Evolutionary conservation across 2,888 invertebrate species (phyloP).

Genomic region (Torymus tubicola): DNA sequence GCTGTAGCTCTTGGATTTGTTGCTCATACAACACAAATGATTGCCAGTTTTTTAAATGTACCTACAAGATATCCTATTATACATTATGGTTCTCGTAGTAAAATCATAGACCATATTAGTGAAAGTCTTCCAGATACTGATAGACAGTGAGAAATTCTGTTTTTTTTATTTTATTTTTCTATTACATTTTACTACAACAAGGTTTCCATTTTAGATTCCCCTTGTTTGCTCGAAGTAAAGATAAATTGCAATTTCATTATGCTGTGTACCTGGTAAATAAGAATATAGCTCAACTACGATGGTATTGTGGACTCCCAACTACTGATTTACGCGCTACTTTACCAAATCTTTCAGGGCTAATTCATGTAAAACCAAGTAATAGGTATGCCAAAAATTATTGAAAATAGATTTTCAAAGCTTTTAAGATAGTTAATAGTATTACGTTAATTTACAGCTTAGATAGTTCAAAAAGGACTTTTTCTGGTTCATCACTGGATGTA

Average conservation of each 20-base stretch:
- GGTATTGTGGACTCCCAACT: constrained; percentile 85
- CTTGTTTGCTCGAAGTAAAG: constrained; percentile 87
- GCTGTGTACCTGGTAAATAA: constrained; percentile 95
- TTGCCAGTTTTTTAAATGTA: constrained; percentile 89
- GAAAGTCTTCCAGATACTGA: constrained; percentile 82
- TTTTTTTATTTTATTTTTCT: constrained; percentile 63
- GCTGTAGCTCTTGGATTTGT: constrained; percentile 93
- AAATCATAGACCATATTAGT: constrained; percentile 88
- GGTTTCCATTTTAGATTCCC: constrained; percentile 83
- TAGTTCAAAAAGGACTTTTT: constrained; percentile 74
- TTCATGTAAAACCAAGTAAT: constrained; percentile 76
- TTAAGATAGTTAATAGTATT: constrained; percentile 2
- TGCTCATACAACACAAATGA: constrained; percentile 88
- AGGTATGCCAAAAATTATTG: constrained; percentile 62
- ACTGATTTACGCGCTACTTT: constrained; percentile 87
- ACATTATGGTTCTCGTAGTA: constrained; percentile 88
- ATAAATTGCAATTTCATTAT: constrained; percentile 89
- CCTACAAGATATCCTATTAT: constrained; percentile 91
- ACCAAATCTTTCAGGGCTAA: constrained; percentile 83
- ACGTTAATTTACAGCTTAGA: constrained; percentile 67
- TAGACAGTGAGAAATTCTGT: constrained; percentile 78
- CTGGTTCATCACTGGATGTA: constrained; percentile 74
- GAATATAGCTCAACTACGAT: constrained; percentile 93
- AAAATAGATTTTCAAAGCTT: constrained; percentile 16
- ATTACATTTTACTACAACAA: constrained; percentile 8